Evolutionary conservation across 2,888 invertebrate species (phyloP).

Genomic region (Ecdyonurus torrentis): DNA sequence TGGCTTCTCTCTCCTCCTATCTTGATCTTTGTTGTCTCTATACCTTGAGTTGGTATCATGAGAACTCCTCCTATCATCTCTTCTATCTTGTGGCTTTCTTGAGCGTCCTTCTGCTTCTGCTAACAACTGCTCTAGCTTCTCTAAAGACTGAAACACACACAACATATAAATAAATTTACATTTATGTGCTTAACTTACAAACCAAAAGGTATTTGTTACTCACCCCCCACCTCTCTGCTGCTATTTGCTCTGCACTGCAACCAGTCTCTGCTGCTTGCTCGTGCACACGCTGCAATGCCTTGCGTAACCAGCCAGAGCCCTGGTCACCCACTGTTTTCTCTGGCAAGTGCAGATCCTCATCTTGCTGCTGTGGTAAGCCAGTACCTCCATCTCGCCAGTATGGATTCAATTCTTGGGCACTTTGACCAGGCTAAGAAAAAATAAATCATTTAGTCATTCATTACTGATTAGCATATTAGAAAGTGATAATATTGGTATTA

Average conservation of each 20-base stretch:
- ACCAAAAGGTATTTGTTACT: conserved; percentile 15
- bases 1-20: too few species aligned
- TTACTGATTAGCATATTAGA: neutral
- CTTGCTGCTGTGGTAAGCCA: conserved; percentile 46
- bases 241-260: conserved; percentile 34
- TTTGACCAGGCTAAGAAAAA: conserved; percentile 50
- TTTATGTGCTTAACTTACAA: neutral
- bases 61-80: conserved; percentile 9
- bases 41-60: neutral
- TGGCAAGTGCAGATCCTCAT: conserved; percentile 8
- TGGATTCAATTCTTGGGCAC: conserved; percentile 69
- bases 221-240: conserved; percentile 39
- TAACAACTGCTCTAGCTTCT: conserved; percentile 30
- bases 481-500: conserved; percentile 1
- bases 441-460: conserved; percentile 5
- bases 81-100: conserved; percentile 5
- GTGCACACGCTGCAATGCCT: conserved; percentile 33
- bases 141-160: conserved; percentile 29
- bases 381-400: conserved; percentile 83
- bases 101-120: conserved; percentile 27
- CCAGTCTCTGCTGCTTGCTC: conserved; percentile 36
- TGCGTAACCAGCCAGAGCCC: conserved; percentile 34
- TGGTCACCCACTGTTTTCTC: conserved; percentile 28
- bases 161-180: conserved; percentile 6
- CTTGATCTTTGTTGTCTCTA: neutral